These are phyloP conservation scores for Diabrotica virgifera DNA, from an alignment of 1,140 invertebrate species.

Conservation along the genomic window DNA sequence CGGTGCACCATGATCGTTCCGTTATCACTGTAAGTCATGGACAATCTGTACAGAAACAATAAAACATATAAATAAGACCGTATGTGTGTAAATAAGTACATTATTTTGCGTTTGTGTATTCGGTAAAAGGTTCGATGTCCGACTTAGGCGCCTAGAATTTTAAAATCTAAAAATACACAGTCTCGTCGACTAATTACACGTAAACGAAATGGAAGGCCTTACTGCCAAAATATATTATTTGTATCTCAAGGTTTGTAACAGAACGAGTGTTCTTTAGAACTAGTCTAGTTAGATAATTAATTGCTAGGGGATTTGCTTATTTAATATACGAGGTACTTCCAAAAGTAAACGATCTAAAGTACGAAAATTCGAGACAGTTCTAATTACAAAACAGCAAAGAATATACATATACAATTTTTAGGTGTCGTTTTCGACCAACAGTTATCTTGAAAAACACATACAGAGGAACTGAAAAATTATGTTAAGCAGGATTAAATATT, in stretches of 20 bases:
- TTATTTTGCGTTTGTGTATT: constrained; percentile 42
- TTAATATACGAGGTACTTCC: not conserved
- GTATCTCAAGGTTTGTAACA: constrained; percentile 22
- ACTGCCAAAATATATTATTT: constrained; percentile 41
- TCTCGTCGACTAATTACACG: constrained; percentile 45
- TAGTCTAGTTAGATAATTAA: constrained; percentile 3
- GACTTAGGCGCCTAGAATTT: constrained; percentile 47
- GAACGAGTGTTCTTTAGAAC: constrained; percentile 8
- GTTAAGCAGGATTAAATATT: too few species aligned
- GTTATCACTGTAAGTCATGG: too few species aligned
- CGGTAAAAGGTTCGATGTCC: constrained; percentile 45
- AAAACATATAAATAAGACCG: constrained; percentile 32
- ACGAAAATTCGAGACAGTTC: too few species aligned
- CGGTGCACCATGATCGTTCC: too few species aligned
- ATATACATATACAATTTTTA: too few species aligned
- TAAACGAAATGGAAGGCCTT: constrained; percentile 42
- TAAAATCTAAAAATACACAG: constrained; percentile 47
- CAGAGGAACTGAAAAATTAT: too few species aligned
- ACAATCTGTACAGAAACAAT: not conserved
- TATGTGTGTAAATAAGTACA: constrained; percentile 40
- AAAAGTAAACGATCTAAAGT: too few species aligned
- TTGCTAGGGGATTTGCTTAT: not conserved
- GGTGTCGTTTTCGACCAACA: too few species aligned
- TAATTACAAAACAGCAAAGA: too few species aligned
- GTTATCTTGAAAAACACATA: too few species aligned